Evolutionary conservation across 2,888 invertebrate genomes (phyloP), one percentile per base, ranked within the genome.

Genomic region (Margaritifera margaritifera): DNA sequence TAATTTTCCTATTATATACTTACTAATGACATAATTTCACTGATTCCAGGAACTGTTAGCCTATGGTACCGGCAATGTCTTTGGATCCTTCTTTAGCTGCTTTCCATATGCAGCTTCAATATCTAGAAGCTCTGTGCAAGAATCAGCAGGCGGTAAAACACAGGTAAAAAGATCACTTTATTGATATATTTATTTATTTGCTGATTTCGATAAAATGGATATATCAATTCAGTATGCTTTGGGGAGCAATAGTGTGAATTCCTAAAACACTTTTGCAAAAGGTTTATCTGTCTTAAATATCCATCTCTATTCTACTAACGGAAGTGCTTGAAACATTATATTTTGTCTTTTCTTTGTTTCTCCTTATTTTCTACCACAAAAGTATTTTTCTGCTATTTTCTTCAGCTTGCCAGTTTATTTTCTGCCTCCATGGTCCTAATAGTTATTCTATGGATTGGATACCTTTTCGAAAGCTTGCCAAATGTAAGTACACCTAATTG

Each of bases 61-160:
- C 8, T 85, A 88, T 67, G 88, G 89, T 42, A 64, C 82, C 6
- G 77, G 81, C 22, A 88, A 95, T 85, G 86, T 94, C 59, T 89
- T 94, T 69, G 93, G 94, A 11, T 90, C 91, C 1, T 91, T 91
- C 80, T 91, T 92, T 78, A 77, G 89, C 62, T 84, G 82, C 63
- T 84, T 82, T 56, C 80, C 84, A 6, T 87, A 89, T 22, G 81
- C 83, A 25, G 90, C 90, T 24, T 91, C 91, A 2, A 86, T 92
- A 64, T 91, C 91, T 20, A 80, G 92, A 66, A 91, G 91, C 65
- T 80, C 91, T 15, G 95, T 97, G 62, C 96, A 96, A 85, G 94
- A 95, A 82, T 92, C 94, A 76, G 95, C 95, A 1, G 97, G 97
- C 18, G 95, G 95, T 56, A 94, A 93, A 83, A 95, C 96, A 0